These are phyloP conservation scores for Belonocnema kinseyi DNA, from an alignment of 1,140 invertebrate genomes.

Conservation along the genomic window DNA sequence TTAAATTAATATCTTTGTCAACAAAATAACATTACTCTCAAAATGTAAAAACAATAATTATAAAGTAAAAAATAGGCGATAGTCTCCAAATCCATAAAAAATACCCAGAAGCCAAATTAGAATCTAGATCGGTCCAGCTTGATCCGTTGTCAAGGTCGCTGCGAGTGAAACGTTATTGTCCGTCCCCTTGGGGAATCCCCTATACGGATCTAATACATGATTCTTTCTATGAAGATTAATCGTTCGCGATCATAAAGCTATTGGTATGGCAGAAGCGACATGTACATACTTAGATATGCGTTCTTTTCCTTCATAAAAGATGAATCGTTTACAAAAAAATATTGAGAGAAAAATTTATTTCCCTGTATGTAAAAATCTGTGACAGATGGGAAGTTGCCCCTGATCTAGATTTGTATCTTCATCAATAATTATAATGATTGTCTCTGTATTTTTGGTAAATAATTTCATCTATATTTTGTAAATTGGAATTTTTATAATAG, in stretches of 20 bases:
- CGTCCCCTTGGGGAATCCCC: slow-evolving; percentile 61
- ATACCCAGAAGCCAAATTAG: not conserved
- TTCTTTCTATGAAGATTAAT: slow-evolving; percentile 70
- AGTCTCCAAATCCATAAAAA: not conserved
- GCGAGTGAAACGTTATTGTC: slow-evolving; percentile 68
- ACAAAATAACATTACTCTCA: too few species aligned
- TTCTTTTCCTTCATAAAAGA: slow-evolving; percentile 26
- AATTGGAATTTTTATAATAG: too few species aligned
- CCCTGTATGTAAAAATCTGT: slow-evolving; percentile 17
- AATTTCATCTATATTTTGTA: too few species aligned
- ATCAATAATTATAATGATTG: not conserved
- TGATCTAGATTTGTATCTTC: not conserved
- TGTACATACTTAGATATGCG: slow-evolving; percentile 46
- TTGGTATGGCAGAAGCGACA: slow-evolving; percentile 56
- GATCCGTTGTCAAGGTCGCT: slow-evolving; percentile 42
- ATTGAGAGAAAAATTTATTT: not conserved
- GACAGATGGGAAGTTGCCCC: not conserved
- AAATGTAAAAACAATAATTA: too few species aligned
- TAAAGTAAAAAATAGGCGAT: too few species aligned
- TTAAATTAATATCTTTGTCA: too few species aligned
- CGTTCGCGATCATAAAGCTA: slow-evolving; percentile 65
- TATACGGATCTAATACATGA: slow-evolving; percentile 65
- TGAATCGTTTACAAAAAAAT: slow-evolving; percentile 30
- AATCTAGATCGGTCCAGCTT: slow-evolving; percentile 46
- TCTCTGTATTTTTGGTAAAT: not conserved